phyloP scores from a whole-genome alignment of 2,113 vertebrate species.

The Thamnophis sirtalis region DNA sequence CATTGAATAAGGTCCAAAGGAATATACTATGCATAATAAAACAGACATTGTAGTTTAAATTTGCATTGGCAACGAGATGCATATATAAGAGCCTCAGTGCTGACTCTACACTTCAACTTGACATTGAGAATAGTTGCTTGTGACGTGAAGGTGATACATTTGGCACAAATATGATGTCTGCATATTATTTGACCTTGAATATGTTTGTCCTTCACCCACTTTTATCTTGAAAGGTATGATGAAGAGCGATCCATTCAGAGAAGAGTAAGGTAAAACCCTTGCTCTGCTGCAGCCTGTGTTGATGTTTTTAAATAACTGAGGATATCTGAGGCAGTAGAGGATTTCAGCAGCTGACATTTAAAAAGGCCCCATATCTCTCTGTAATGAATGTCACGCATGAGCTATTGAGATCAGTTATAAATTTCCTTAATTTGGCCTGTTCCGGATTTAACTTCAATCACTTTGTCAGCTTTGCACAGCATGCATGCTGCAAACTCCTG shows the following conservation, averaged over 20 bases:
- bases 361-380: slow-evolving; percentile 22
- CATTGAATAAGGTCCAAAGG: not conserved
- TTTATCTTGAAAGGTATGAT: slow-evolving; percentile 85
- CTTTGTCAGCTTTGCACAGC: slow-evolving; percentile 54
- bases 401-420: slow-evolving; percentile 73
- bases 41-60: not conserved
- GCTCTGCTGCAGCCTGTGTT: slow-evolving; percentile 49
- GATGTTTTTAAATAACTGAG: slow-evolving; percentile 47
- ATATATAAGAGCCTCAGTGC: not conserved
- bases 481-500: slow-evolving; percentile 60
- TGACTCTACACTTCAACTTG: not conserved
- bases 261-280: slow-evolving; percentile 85
- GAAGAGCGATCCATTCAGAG: slow-evolving; percentile 83
- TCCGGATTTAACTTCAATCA: slow-evolving; percentile 62
- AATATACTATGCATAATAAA: not conserved
- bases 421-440: slow-evolving; percentile 52
- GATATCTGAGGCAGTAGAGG: slow-evolving; percentile 52
- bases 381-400: slow-evolving; percentile 48
- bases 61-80: not conserved
- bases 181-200: slow-evolving; percentile 32
- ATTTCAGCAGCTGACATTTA: slow-evolving; percentile 70
- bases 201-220: slow-evolving; percentile 56
- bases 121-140: not conserved
- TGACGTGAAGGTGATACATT: not conserved
- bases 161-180: not conserved